Evolutionary conservation across 1,140 invertebrate species (phyloP), one percentile per base, ranked within the genome.

Genomic region (Bombus huntii): DNA sequence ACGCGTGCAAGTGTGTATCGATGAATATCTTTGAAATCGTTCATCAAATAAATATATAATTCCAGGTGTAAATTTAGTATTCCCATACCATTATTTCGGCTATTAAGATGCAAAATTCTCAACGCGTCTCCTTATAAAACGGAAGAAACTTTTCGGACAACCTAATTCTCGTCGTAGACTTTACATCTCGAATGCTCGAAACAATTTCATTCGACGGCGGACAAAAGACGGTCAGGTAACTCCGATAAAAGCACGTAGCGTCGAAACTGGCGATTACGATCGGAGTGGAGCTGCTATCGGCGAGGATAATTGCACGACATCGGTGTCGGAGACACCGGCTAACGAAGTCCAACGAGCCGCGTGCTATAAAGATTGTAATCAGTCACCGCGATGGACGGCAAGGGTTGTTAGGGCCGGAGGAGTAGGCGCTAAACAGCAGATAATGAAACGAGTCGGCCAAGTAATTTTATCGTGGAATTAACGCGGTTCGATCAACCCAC

Each of bases 391-490:
- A 42, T 59, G 83, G 73, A 75, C 88, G 82, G 39, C 77, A 74
- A 83, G 88, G 76, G 85, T 57, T 82, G 76, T 89, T 83, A 83
- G 77, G 65, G 85, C 59, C 77, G 82, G 53, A 70, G 62, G 83
- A 88, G 83, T 71, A 66, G 88, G 88, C 76, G 87, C 66, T 82
- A 89, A 89, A 89, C 85, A 83, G 72, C 65, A 89, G 87, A 89
- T 89, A 89, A 87, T 77, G 72, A 65, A 85, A 79, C 72, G 65
- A 75, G 68, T 62, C 59, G 42, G 62, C 84, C 57, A 57, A 59
- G 83, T 79, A 88, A 88, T 88, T 89, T 85, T 75, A 74, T 85
- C 87, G 84, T 57, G 28, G 31, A 86, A 86, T 86, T 86, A 88
- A 81, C 66, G 71, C 83, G 83, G 59, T 53, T 68, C 73, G 42